These are phyloP conservation scores for Hydroisotoma schaefferi DNA, from an alignment of 2,888 invertebrate genomes.

Conservation along the genomic window DNA sequence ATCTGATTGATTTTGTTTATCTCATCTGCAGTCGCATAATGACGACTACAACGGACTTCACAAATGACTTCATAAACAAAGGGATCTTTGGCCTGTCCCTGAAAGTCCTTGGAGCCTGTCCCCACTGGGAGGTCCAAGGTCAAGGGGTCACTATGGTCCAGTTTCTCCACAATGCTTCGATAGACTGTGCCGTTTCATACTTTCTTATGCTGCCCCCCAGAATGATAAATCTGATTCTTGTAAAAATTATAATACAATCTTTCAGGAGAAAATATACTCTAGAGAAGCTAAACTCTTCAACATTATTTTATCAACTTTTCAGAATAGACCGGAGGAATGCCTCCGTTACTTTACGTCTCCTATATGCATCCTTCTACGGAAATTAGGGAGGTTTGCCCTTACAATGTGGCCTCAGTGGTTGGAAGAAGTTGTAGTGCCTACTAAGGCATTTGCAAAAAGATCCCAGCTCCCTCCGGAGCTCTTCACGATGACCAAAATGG, in stretches of 20 bases:
- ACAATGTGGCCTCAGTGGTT: constrained; percentile 37
- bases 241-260: background rate
- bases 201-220: constrained; percentile 23
- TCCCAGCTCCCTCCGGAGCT: constrained; percentile 16
- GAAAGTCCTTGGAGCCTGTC: constrained; percentile 28
- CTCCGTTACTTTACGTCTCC: constrained; percentile 40
- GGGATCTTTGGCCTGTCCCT: constrained; percentile 31
- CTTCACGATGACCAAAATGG: constrained; percentile 21
- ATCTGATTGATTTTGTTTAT: background rate
- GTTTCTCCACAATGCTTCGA: constrained; percentile 21
- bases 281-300: background rate
- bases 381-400: constrained; percentile 36
- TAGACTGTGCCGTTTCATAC: constrained; percentile 32
- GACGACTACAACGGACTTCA: constrained; percentile 31
- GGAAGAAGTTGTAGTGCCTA: constrained; percentile 22
- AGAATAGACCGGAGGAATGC: constrained; percentile 38
- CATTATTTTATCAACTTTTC: no score
- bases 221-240: constrained; percentile 21
- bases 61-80: constrained; percentile 22
- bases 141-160: constrained; percentile 33
- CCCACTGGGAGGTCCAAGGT: constrained; percentile 34
- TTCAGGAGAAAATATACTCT: background rate
- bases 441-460: constrained; percentile 5
- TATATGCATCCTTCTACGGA: constrained; percentile 37
- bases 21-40: constrained; percentile 33